These are phyloP conservation scores for Cinara cedri DNA, from an alignment of 2,888 invertebrate genomes.

Conservation along the genomic window DNA sequence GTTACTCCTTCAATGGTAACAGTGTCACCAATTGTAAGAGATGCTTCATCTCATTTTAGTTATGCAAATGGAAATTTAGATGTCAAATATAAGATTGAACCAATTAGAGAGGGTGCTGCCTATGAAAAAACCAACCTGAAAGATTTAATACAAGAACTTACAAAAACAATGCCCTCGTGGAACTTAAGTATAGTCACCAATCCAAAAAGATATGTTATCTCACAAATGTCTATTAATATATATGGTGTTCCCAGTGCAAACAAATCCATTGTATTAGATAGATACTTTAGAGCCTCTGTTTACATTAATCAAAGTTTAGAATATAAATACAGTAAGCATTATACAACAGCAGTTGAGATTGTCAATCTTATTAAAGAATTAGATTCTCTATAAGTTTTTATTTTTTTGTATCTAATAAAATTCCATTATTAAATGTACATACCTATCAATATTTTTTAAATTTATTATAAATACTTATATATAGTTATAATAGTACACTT, in stretches of 20 bases:
- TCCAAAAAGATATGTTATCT: slow-evolving; percentile 57
- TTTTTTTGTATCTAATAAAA: background rate
- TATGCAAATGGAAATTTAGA: background rate
- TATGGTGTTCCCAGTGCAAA: slow-evolving; percentile 57
- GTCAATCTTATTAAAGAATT: slow-evolving; percentile 57
- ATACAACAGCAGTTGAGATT: slow-evolving; percentile 56
- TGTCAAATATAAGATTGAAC: slow-evolving; percentile 27
- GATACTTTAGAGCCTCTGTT: slow-evolving; percentile 57
- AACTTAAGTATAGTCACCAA: slow-evolving; percentile 57
- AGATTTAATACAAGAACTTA: slow-evolving; percentile 57
- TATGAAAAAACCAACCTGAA: slow-evolving; percentile 50
- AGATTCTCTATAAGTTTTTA: slow-evolving; percentile 37
- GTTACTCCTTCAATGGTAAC: slow-evolving; percentile 17
- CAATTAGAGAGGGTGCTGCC: slow-evolving; percentile 15
- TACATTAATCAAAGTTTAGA: slow-evolving; percentile 58
- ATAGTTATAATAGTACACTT: no score
- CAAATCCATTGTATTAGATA: slow-evolving; percentile 58
- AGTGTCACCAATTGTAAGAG: slow-evolving; percentile 8
- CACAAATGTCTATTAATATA: slow-evolving; percentile 55
- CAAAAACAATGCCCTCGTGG: slow-evolving; percentile 58
- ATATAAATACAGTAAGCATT: slow-evolving; percentile 54
- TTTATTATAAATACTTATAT: no score
- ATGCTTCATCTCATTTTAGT: background rate
- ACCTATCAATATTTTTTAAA: background rate
- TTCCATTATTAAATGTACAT: background rate